Percentiles rank a stretch among this genome's conserved stretches.
Conservation (phyloP, 2,113 vertebrate genomes). For the Hippocampus zosterae region DNA sequence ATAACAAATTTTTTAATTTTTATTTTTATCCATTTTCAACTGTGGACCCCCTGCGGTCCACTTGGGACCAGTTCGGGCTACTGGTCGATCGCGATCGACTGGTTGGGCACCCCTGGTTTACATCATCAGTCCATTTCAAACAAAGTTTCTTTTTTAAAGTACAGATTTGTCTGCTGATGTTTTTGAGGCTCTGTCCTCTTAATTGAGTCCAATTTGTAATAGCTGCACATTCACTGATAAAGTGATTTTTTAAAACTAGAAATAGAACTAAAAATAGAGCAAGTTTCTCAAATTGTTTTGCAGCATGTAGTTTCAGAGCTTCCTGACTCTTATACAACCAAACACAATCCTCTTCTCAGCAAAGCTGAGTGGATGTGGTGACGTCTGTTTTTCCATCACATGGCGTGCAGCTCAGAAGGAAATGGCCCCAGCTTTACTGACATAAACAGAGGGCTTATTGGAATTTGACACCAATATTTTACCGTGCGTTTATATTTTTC, state of each 20-base stretch:
- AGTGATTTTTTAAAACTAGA: not conserved
- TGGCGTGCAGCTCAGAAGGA: conserved; percentile 8
- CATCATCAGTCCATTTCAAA: not conserved
- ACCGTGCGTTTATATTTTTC: not conserved
- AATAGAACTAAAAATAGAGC: not conserved
- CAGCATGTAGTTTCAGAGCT: conserved; percentile 8
- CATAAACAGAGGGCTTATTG: conserved; percentile 29
- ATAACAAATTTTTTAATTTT: no score
- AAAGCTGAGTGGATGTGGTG: conserved; percentile 15
- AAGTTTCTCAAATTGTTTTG: not conserved
- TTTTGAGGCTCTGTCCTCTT: not conserved
- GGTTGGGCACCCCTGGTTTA: no score
- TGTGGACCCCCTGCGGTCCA: not conserved
- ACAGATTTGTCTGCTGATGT: not conserved
- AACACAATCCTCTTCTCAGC: conserved; percentile 16
- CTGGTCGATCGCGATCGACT: no score
- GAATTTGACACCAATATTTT: conserved; percentile 12
- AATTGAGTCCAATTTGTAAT: not conserved
- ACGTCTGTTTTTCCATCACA: conserved; percentile 29
- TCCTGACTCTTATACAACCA: conserved; percentile 6
- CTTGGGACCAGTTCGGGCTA: not conserved
- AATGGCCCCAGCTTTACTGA: conserved; percentile 8
- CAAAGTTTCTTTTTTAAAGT: not conserved
- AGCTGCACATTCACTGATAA: not conserved
- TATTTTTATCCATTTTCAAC: no score